Base-by-base conservation (phyloP, 2,797 vertebrate genomes). In the Etheostoma perlongum region DNA sequence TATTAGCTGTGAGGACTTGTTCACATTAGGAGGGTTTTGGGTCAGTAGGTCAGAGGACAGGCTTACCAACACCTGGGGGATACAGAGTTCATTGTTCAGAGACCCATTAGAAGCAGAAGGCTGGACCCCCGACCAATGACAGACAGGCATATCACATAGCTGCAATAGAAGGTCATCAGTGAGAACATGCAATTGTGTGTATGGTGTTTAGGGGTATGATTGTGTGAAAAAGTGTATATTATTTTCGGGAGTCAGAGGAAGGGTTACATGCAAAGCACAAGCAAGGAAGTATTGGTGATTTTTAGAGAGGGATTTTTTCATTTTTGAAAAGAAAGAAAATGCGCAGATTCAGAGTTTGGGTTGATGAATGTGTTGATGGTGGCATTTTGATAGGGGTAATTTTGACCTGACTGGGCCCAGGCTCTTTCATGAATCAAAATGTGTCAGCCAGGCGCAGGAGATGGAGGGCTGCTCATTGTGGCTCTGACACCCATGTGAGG, bases 381-480 rank as follows among this genome's bases (percentile, higher is more conserved):
- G 91, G 94, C 91, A 91, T 95, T 96, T 96, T 95, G 96, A 95
- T 95, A 78, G 95, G 94, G 95, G 95, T 96, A 95, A 96, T 96
- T 96, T 93, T 96, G 94, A 93, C 91, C 93, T 96, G 96, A 95
- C 96, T 95, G 94, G 94, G 94, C 93, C 94, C 95, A 92, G 91
- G 94, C 95, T 94, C 95, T 95, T 93, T 94, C 95, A 96, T 97
- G 96, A 97, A 97, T 97, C 97, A 97, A 95, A 96, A 94, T 90
- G 95, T 97, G 96, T 97, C 96, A 96, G 93, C 89, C 93, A 91
- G 95, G 88, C 93, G 88, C 94, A 94, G 88, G 94, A 95, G 95
- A 96, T 95, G 94, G 95, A 96, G 95, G 90, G 95, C 92, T 85
- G 88, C 95, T 95, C 95, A 96, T 97, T 97, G 96, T 97, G 92